Conservation (phyloP, 2,888 invertebrate species). For the Nymphalis c-album region DNA sequence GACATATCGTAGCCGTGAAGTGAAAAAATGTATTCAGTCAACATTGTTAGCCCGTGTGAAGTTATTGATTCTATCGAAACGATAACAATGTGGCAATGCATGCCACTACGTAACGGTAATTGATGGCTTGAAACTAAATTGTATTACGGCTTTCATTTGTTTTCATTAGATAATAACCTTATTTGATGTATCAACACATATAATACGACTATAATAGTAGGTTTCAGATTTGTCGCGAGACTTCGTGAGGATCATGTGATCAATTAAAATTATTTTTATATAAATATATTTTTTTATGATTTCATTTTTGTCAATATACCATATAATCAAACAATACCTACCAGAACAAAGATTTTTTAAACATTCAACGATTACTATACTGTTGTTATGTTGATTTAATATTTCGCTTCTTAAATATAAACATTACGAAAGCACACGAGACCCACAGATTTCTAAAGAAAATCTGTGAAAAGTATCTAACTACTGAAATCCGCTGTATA, state of each 20-base stretch:
- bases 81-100: conserved; percentile 12
- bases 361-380: no score
- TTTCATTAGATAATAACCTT: neutral
- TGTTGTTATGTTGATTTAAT: no score
- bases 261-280: no score
- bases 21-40: neutral
- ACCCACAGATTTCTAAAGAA: neutral
- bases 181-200: neutral
- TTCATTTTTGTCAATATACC: no score
- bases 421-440: neutral
- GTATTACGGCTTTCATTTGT: neutral
- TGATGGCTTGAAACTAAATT: conserved; percentile 1
- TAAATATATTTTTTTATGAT: no score
- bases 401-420: no score
- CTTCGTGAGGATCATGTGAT: no score
- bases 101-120: conserved; percentile 8
- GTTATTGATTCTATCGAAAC: conserved; percentile 14
- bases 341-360: no score
- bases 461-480: neutral
- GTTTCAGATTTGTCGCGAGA: no score
- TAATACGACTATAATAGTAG: no score
- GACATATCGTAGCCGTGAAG: neutral
- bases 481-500: neutral
- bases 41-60: conserved; percentile 9
- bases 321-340: no score